These are phyloP conservation scores for Nothoprocta pentlandii DNA, from an alignment of 2,113 vertebrate genomes.

Conservation along the genomic window DNA sequence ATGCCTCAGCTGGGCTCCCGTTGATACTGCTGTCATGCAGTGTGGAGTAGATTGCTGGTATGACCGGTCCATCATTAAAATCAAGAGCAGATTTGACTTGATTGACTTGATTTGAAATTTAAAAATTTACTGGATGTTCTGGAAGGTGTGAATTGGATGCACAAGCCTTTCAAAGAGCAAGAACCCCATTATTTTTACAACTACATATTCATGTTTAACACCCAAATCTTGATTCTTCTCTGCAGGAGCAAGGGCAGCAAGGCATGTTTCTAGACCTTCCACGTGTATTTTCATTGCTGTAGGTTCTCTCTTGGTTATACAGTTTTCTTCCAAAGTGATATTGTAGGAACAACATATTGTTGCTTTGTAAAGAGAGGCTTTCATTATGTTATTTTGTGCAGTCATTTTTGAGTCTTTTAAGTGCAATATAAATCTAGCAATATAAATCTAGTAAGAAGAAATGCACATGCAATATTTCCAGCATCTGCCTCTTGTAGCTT, in stretches of 20 bases:
- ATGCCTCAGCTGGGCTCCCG: background rate
- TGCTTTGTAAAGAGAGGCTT: background rate
- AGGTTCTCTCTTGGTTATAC: background rate
- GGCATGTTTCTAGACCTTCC: background rate
- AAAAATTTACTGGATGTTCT: background rate
- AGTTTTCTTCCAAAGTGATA: background rate
- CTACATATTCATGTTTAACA: background rate
- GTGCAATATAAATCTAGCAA: background rate
- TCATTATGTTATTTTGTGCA: background rate
- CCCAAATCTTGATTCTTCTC: background rate
- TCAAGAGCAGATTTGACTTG: background rate
- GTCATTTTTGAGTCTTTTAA: background rate
- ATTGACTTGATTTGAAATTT: background rate
- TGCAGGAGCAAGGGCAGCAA: background rate
- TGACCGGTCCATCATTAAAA: background rate
- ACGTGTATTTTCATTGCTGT: background rate
- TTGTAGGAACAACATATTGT: background rate
- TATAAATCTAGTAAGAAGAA: background rate
- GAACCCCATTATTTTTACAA: background rate
- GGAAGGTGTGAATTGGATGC: background rate
- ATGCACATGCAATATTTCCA: background rate
- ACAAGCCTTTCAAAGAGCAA: background rate
- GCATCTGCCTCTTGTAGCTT: background rate
- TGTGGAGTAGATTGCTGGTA: background rate
- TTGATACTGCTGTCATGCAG: background rate